phyloP scores from a whole-genome alignment of 2,797 vertebrate species.

The Ptychobarbus kaznakovi region DNA sequence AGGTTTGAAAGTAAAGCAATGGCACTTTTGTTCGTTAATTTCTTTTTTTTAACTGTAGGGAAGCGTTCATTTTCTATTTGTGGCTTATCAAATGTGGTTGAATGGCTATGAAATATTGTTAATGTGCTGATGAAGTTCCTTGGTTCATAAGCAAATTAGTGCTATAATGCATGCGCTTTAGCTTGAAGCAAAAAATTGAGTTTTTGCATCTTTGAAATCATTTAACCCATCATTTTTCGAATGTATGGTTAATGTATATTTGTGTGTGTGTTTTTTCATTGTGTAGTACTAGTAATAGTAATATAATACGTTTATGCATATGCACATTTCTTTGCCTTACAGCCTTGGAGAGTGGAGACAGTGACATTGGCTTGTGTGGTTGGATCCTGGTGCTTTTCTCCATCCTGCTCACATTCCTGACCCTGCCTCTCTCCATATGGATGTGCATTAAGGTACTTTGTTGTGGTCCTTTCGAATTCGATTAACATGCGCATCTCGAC shows the following conservation, averaged over 20 bases:
- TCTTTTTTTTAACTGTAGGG: background rate
- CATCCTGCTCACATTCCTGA: conserved; percentile 79
- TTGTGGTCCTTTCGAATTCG: too few relatives aligned
- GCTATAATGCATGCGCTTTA: conserved; percentile 24
- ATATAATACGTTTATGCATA: background rate
- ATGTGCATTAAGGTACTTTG: conserved; percentile 93
- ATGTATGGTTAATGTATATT: background rate
- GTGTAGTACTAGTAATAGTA: background rate
- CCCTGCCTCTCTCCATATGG: conserved; percentile 92
- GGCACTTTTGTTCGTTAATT: conserved; percentile 6
- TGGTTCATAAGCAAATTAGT: background rate
- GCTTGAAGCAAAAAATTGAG: background rate
- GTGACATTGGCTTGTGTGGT: conserved; percentile 82
- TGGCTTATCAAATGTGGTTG: background rate
- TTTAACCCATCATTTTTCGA: background rate
- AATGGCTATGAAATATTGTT: background rate
- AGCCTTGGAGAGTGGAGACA: conserved; percentile 68
- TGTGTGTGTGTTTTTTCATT: background rate
- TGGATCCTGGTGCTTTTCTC: conserved; percentile 86
- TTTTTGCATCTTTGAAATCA: background rate
- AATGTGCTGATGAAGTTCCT: background rate
- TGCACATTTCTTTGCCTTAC: background rate
- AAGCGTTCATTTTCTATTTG: background rate
- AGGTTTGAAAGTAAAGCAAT: background rate
- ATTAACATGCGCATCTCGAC: too few relatives aligned